Conservation (phyloP, 2,888 invertebrate genomes). For the Morpho deidamia region DNA sequence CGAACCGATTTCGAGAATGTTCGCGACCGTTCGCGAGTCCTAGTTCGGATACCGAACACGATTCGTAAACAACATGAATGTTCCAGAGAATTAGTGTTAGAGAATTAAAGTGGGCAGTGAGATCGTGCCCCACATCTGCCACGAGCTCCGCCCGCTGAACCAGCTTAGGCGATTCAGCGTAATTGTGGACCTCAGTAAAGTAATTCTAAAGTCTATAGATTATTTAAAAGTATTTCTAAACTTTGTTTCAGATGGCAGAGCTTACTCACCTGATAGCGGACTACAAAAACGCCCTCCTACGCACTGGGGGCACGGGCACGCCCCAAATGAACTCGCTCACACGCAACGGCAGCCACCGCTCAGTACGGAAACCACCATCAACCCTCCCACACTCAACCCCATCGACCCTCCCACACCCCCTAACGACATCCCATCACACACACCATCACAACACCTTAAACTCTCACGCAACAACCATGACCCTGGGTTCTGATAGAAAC, state of each 20-base stretch:
- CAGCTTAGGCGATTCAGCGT: no score
- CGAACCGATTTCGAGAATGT: no score
- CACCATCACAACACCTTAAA: constrained; percentile 75
- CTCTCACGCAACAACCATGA: constrained; percentile 75
- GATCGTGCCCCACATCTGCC: no score
- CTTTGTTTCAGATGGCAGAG: constrained; percentile 84
- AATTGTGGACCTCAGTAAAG: no score
- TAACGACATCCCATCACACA: constrained; percentile 29
- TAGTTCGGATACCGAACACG: no score
- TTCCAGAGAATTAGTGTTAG: no score
- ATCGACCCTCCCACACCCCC: constrained; percentile 48
- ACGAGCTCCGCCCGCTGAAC: no score
- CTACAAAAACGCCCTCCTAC: constrained; percentile 93
- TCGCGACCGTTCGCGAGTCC: no score
- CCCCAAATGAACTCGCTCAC: constrained; percentile 89
- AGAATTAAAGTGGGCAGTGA: no score
- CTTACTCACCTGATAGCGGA: constrained; percentile 94
- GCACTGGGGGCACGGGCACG: constrained; percentile 85
- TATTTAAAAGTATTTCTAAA: no score
- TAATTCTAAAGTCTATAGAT: no score
- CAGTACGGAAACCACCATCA: constrained; percentile 63
- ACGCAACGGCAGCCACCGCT: constrained; percentile 83
- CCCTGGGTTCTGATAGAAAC: constrained; percentile 56
- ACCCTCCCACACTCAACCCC: constrained; percentile 66
- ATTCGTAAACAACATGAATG: no score